Evolutionary conservation across 1,140 invertebrate genomes (phyloP).

Genomic region (Cheumatopsyche charites): DNA sequence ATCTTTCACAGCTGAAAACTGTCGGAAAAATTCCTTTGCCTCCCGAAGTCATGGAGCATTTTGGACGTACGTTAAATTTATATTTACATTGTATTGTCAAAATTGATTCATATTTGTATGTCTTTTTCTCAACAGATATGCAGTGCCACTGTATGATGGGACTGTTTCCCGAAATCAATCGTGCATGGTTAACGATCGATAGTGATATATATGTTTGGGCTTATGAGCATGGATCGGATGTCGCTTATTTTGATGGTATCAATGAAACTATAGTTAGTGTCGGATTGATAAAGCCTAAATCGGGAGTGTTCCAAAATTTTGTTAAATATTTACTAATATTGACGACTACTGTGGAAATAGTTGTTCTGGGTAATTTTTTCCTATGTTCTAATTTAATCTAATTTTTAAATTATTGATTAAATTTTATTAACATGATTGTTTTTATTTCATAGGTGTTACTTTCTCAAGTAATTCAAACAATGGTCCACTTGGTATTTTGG

Average conservation of each 20-base stretch:
- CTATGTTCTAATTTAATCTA: not conserved
- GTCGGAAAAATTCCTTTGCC: constrained; percentile 87
- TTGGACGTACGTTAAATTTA: constrained; percentile 76
- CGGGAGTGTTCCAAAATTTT: constrained; percentile 85
- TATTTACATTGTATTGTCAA: not conserved
- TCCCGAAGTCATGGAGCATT: constrained; percentile 91
- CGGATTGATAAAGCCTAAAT: constrained; percentile 84
- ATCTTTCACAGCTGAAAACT: constrained; percentile 79
- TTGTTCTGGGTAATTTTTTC: constrained; percentile 79
- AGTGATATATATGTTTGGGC: constrained; percentile 98
- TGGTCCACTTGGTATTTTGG: constrained; percentile 56
- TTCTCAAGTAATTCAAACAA: constrained; percentile 59
- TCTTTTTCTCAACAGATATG: constrained; percentile 69
- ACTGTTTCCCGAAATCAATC: constrained; percentile 91
- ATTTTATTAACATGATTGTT: constrained; percentile 27
- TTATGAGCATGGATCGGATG: constrained; percentile 88
- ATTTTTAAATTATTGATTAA: not conserved
- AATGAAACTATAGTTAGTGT: constrained; percentile 89
- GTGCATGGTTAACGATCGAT: constrained; percentile 97
- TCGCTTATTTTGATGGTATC: constrained; percentile 92
- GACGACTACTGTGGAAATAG: constrained; percentile 92
- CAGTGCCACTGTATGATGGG: constrained; percentile 96
- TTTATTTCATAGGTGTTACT: constrained; percentile 56
- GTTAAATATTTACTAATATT: constrained; percentile 92
- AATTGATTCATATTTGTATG: not conserved